Evolutionary conservation across 2,888 invertebrate species (phyloP).

Genomic region (Hyppa rectilinea): DNA sequence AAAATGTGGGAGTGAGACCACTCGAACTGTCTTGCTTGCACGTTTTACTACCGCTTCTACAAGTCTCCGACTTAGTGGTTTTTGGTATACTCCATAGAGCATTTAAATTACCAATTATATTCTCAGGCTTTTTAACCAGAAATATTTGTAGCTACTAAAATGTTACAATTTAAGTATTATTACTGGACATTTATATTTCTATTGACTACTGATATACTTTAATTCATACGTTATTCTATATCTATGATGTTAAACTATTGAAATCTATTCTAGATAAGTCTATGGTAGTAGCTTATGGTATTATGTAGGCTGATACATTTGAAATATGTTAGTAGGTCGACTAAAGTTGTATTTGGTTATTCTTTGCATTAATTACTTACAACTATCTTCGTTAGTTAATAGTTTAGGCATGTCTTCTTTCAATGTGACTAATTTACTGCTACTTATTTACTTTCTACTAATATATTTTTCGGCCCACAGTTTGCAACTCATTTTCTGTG

Average conservation of each 20-base stretch:
- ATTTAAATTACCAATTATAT: too few relatives aligned
- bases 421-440: too few relatives aligned
- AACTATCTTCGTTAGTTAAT: neutral
- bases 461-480: conserved; percentile 3
- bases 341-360: neutral
- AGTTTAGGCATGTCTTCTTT: too few relatives aligned
- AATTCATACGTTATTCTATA: conserved; percentile 25
- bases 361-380: neutral
- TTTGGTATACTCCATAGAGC: too few relatives aligned
- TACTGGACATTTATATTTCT: conserved; percentile 28
- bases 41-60: too few relatives aligned
- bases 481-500: neutral
- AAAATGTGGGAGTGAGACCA: neutral
- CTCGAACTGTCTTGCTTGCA: neutral
- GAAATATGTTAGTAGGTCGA: neutral
- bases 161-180: conserved; percentile 42
- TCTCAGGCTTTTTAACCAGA: conserved; percentile 31
- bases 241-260: conserved; percentile 39
- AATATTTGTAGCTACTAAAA: conserved; percentile 43
- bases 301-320: conserved; percentile 22
- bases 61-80: too few relatives aligned
- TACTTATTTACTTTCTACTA: too few relatives aligned
- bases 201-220: conserved; percentile 26
- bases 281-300: conserved; percentile 16
- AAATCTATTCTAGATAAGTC: conserved; percentile 36